phyloP scores from a whole-genome alignment of 1,140 invertebrate species.

The Asbolus verrucosus region DNA sequence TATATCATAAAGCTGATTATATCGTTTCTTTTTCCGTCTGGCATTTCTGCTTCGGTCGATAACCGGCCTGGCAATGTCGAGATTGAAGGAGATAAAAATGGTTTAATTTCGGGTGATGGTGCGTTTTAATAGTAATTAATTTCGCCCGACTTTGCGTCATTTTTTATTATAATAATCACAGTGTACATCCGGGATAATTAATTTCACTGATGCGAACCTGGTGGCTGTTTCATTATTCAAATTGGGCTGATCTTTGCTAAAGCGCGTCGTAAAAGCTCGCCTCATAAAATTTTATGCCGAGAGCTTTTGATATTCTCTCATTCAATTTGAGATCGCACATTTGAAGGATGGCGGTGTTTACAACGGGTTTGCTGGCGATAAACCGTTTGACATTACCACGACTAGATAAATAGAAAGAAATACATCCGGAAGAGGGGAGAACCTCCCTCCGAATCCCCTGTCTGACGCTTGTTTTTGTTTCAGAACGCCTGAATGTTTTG shows the following conservation, averaged over 20 bases:
- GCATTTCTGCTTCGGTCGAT: too few species aligned
- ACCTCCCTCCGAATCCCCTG: too few species aligned
- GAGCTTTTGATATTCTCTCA: constrained; percentile 1
- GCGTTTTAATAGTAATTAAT: not conserved
- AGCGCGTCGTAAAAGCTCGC: constrained; percentile 1
- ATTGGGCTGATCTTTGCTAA: constrained; percentile 7
- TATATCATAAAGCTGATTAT: too few species aligned
- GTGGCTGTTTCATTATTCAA: constrained; percentile 13
- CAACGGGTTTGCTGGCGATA: not conserved
- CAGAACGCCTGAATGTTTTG: constrained; percentile 84
- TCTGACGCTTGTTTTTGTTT: constrained; percentile 58
- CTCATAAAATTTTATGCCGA: constrained; percentile 1
- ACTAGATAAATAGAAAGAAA: too few species aligned
- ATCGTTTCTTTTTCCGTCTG: too few species aligned
- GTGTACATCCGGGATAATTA: constrained; percentile 8
- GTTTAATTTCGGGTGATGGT: not conserved
- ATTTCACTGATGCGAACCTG: constrained; percentile 3
- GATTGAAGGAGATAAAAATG: not conserved
- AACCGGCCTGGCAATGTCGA: too few species aligned
- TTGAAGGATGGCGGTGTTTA: not conserved
- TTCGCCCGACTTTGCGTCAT: not conserved
- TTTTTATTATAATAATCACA: constrained; percentile 10
- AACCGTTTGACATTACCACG: not conserved
- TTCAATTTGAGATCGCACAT: not conserved
- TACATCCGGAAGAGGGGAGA: too few species aligned